phyloP scores from a whole-genome alignment of 2,797 vertebrate species.

The Acanthurus leucopareius region DNA sequence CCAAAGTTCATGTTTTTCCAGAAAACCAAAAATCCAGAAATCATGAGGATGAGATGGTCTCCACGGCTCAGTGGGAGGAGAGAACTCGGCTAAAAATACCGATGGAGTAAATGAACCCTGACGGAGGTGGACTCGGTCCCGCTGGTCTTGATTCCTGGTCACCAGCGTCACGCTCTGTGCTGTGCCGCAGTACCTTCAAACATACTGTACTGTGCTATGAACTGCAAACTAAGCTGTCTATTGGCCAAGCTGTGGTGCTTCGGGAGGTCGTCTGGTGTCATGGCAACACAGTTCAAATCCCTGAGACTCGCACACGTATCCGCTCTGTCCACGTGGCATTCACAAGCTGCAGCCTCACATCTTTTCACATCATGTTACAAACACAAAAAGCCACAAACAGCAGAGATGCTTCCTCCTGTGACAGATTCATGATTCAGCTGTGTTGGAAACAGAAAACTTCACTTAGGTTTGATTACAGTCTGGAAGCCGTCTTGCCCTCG shows the following conservation, averaged over 20 bases:
- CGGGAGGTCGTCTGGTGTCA: slow-evolving; percentile 66
- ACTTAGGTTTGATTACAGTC: slow-evolving; percentile 12
- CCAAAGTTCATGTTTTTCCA: not conserved
- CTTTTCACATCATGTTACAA: slow-evolving; percentile 1
- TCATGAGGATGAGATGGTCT: not conserved
- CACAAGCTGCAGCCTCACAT: not conserved
- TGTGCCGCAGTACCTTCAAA: slow-evolving; percentile 3
- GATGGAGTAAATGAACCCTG: not conserved
- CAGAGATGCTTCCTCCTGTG: not conserved
- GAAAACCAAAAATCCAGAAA: not conserved
- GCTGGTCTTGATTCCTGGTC: not conserved
- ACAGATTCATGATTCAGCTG: not conserved
- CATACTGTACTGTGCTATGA: slow-evolving; percentile 7
- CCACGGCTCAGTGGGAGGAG: no score
- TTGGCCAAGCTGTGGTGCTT: not conserved
- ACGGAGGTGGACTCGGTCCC: not conserved
- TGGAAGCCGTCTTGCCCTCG: not conserved
- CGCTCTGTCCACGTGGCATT: not conserved
- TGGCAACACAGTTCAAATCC: slow-evolving; percentile 56
- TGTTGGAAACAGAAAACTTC: not conserved
- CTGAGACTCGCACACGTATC: no score
- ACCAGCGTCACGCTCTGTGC: not conserved
- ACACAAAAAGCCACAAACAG: not conserved
- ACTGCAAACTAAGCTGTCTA: slow-evolving; percentile 30
- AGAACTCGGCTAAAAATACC: not conserved